Evolutionary conservation across 2,113 vertebrate species (phyloP).

Genomic region (Anoplopoma fimbria): DNA sequence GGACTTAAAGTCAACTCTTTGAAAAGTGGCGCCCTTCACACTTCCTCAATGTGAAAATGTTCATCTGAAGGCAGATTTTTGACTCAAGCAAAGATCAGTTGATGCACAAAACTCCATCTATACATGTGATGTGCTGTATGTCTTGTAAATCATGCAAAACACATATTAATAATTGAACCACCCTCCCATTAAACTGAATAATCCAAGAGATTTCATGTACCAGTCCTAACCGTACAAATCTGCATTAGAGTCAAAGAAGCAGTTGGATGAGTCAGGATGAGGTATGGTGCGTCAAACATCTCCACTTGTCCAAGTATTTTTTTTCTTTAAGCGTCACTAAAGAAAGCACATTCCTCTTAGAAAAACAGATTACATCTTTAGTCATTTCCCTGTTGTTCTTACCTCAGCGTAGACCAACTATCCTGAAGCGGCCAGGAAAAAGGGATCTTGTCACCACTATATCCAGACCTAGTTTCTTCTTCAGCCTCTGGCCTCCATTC

Average conservation of each 20-base stretch:
- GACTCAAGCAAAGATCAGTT: background rate
- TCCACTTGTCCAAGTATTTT: background rate
- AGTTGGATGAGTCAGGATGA: conserved; percentile 23
- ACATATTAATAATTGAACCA: background rate
- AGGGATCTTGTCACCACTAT: conserved; percentile 52
- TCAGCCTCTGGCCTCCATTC: conserved; percentile 70
- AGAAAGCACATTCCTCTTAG: conserved; percentile 11
- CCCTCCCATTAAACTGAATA: background rate
- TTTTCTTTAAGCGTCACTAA: conserved; percentile 11
- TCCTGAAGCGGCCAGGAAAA: conserved; percentile 50
- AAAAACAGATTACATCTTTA: conserved; percentile 33
- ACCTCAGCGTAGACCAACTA: conserved; percentile 68
- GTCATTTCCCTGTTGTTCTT: conserved; percentile 58
- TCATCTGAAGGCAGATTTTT: background rate
- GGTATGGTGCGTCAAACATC: conserved; percentile 1
- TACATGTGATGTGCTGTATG: background rate
- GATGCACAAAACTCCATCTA: background rate
- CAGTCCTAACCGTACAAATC: background rate
- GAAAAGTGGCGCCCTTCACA: background rate
- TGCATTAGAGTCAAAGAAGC: background rate
- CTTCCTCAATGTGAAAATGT: background rate
- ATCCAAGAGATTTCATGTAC: background rate
- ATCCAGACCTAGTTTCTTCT: conserved; percentile 68
- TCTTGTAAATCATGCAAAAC: conserved; percentile 3
- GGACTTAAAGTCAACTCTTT: conserved; percentile 9